Evolutionary conservation across 2,888 invertebrate species (phyloP), one percentile per base, ranked within the genome.

Genomic region (Oscheius sp.): DNA sequence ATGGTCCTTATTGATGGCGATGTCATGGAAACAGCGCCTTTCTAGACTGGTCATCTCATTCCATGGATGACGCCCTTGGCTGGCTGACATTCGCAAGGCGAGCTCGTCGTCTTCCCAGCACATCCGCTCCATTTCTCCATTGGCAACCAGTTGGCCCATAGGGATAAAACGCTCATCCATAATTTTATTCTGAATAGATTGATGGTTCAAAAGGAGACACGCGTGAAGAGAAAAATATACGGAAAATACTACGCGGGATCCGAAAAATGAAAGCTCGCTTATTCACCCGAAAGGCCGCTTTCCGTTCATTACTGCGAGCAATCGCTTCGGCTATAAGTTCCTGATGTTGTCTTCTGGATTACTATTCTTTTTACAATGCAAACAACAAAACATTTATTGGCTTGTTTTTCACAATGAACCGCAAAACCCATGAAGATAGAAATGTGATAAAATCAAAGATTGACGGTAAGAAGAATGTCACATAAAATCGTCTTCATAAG

Each of bases 81-180:
- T 53, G 7, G 87, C 87, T 0, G 86, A 85, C 2, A 66, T 64
- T 29, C 78, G 72, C 7, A 87, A 77, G 0, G 80, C 86, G 29
- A 85, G 64, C 55, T 85, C 85, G 68, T 85, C 85, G 46, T 84
- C 85, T 63, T 84, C 77, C 80, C 83, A 84, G 25, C 77, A 49
- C 23, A 73, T 73, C 12, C 84, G 69, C 16, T 80, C 76, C 2
- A 73, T n/a, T 2, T 59, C n/a, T 58, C 78, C 78, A 18, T 69
- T 29, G 18, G 69, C 69, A 9, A 69, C 41, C 41, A 53, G 9
- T 9, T 35, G 35, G 41, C n/a, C 29, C 46, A 25, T 53, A 25
- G n/a, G 45, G 13, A 43, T n/a, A 7, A 25, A 13, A 21, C 29
- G 1, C 16, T 59, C n/a, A 25, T 27, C 18, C 58, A 56, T 18